Base-by-base conservation (phyloP, 2,113 vertebrate species). In the Eira barbara region DNA sequence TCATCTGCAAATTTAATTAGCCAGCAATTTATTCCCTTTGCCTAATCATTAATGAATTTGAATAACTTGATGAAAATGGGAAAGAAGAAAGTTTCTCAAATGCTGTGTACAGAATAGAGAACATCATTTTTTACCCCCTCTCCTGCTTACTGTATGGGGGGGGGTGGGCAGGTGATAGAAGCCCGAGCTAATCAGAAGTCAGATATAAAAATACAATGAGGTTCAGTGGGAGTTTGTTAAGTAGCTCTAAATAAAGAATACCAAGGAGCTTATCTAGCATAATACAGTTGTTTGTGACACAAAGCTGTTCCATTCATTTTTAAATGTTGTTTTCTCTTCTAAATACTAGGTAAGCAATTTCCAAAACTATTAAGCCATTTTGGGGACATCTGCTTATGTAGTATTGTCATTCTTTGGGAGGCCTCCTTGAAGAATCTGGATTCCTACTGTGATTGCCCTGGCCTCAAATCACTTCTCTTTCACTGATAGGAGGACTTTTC, bases 1-100 rank as follows among this genome's bases (percentile, higher is more conserved):
- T 73, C 92, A 97, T 98, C 94, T 96, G 96, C 95, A 96, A 95
- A 96, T 97, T 97, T 97, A 97, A 97, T 98, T 98, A 98, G 94
- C 69, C 8, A 15, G 78, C 69, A 96, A 96, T 96, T 96, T 95
- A 93, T 92, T 96, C 57, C 94, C 73, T 97, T 97, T 97, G 95
- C 95, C 95, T 96, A 88, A 90, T 95, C 95, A 97, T 96, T 96
- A 96, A 84, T 73, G 47, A 94, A 98, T 84, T 89, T 94, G 84
- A 97, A 95, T 95, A 95, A 96, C 71, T 97, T 94, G 45, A 91
- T 90, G 80, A 97, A 95, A 85, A 96, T 12, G 7, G 49, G 87
- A 98, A 96, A 55, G 59, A 73, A 94, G 47, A 81, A 71, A 90
- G 13, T 79, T 88, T 92, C 63, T 91, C 59, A 52, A 21, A 93